Base-by-base conservation (phyloP, 2,888 invertebrate genomes). In the Ormyrus thymus region DNA sequence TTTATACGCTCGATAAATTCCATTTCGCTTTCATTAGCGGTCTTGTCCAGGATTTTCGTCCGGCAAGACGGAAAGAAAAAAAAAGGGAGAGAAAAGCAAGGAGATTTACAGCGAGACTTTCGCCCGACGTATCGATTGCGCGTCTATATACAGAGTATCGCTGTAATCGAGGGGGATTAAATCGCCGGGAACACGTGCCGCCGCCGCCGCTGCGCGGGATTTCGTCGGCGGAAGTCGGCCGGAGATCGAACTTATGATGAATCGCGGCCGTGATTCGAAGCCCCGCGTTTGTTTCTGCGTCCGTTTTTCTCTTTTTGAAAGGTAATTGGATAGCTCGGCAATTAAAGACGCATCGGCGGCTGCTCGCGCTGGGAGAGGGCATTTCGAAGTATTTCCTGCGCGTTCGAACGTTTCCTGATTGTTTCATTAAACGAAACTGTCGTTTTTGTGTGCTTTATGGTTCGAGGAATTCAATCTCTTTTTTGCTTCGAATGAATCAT, bases 1-100 rank as follows among this genome's bases (percentile, higher is more conserved):
- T 76, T 76, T 76, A 76, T 76, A 76, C 76, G 58, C 43, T 69
- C 76, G 62, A 76, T 76, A 76, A 76, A 76, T 76, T 76, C 70
- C 70, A 76, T 76, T 71, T 76, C 76, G 58, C 76, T 76, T 76
- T 76, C 76, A 76, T 76, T 76, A 76, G 50, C 11, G 76, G 70
- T 64, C 74, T 74, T 58, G 74, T 58, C 29, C 65, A 29, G 65
- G 65, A 74, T 65, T 74, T 74, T 74, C 56, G 64, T 46, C 46
- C 8, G 43, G 1, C 29, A 29, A 29, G 29, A 29, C 29, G 29
- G 2, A 29, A 13, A 46, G 45, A 56, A 13, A 46, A 53, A 56
- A 68, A 43, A 13, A 0, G 70, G 15, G 48, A n/a, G 48, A 45
- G 13, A 68, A 68, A 59, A 70, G 29, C 1, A 29, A 29, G 29